Evolutionary conservation across 2,113 vertebrate genomes (phyloP).

Genomic region (Charina bottae): DNA sequence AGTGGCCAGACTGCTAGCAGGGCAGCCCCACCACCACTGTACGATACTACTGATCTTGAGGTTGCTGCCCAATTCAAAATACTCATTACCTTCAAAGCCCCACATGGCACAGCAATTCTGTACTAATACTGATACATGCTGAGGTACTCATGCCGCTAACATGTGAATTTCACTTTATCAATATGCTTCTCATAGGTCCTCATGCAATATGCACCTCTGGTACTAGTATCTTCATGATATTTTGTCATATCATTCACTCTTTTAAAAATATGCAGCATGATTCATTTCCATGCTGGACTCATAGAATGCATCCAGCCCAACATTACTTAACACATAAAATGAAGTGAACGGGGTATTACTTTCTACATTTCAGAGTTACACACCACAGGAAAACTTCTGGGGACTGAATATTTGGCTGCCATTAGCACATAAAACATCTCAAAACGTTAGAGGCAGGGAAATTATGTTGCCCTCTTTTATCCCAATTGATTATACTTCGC

Average conservation of each 20-base stretch:
- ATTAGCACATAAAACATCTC: neutral
- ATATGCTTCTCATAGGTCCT: too few species aligned
- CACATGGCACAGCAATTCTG: too few species aligned
- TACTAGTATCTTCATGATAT: neutral
- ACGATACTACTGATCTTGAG: too few species aligned
- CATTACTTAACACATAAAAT: neutral
- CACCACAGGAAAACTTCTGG: neutral
- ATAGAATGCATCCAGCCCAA: neutral
- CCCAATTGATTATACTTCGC: neutral
- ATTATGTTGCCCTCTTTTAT: neutral
- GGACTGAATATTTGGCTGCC: neutral
- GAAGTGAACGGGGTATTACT: too few species aligned
- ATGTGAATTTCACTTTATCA: neutral
- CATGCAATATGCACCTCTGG: neutral
- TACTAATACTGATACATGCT: neutral
- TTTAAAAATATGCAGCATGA: neutral
- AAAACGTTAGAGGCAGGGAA: neutral
- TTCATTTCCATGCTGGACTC: neutral
- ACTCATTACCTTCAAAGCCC: too few species aligned
- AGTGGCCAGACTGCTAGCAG: too few species aligned
- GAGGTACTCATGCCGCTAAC: neutral
- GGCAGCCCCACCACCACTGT: too few species aligned
- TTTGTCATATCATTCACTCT: neutral
- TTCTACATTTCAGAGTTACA: neutral
- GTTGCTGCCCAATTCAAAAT: too few species aligned